These are phyloP conservation scores for Ochotona princeps DNA, from an alignment of 2,113 vertebrate species.

Conservation along the genomic window DNA sequence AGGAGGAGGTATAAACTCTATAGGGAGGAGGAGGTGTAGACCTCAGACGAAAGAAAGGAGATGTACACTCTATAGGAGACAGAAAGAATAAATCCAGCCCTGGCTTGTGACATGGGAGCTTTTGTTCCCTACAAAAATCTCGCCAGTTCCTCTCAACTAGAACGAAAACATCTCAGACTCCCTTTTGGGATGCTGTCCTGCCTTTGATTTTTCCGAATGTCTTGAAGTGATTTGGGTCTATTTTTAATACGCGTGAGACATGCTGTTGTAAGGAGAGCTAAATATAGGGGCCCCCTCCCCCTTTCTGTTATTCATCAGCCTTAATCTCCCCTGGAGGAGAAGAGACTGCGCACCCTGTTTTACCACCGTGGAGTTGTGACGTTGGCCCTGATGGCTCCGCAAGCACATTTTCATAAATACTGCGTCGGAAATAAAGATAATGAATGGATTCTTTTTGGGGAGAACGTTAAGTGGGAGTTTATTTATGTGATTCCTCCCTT, in stretches of 20 bases:
- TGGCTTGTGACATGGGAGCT: background rate
- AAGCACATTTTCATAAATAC: conserved; percentile 75
- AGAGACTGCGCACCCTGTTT: background rate
- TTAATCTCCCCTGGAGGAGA: conserved; percentile 70
- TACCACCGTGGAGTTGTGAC: conserved; percentile 35
- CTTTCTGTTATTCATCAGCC: conserved; percentile 68
- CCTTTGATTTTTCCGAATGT: conserved; percentile 70
- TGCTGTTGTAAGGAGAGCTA: conserved; percentile 74
- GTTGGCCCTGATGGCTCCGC: conserved; percentile 48
- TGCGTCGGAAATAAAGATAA: conserved; percentile 75
- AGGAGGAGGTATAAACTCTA: no score
- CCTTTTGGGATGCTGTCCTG: conserved; percentile 68
- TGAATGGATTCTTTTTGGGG: conserved; percentile 77
- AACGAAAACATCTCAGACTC: conserved; percentile 66
- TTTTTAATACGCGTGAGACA: conserved; percentile 78
- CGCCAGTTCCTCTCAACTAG: background rate
- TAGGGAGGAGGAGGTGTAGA: no score
- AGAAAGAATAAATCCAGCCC: background rate
- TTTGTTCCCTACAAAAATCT: conserved; percentile 44
- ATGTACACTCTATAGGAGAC: background rate
- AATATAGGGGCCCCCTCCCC: conserved; percentile 69
- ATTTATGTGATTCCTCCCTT: conserved; percentile 74
- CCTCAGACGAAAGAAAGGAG: no score
- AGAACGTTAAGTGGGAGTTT: conserved; percentile 73
- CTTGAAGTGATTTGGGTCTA: conserved; percentile 81